Evolutionary conservation across 2,797 vertebrate genomes (phyloP), one percentile per base, ranked within the genome.

Genomic region (Notamacropus eugenii): DNA sequence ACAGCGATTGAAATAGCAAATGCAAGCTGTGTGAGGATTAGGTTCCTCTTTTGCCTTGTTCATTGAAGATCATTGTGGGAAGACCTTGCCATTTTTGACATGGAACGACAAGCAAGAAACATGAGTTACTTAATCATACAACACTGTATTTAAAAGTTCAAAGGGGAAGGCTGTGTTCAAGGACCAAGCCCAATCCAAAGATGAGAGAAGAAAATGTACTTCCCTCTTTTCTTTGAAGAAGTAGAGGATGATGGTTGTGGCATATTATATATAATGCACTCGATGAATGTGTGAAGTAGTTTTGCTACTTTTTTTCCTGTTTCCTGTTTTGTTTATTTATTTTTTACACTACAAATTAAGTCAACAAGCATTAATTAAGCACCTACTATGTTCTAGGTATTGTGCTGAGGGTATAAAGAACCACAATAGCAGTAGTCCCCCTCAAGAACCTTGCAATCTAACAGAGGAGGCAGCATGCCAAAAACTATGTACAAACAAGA

Each of bases 11-110:
- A 46, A 46, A 82, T 82, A 46, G 9, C 22, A 82, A 82, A 46
- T 40, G 22, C 40, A 19, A 67, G 55, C 56, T 67, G 55, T 54
- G 58, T 87, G 52, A 11, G 55, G 67, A 91, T 57, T 90, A 74
- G n/a, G 54, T 11, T 62, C 24, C n/a, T 59, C 59, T 58, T 94
- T 93, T 54, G 22, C 55, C 34, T 50, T 95, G 54, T 93, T 94
- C 55, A 94, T 57, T 82, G 27, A 55, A 94, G 55, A 87, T 92
- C 34, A 50, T 50, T 91, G 92, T 50, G 90, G 92, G 95, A n/a
- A 90, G 90, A n/a, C 55, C 94, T 9, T 67, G 54, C 93, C 90
- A 27, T 50, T 62, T 92, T 92, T 16, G 92, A 29, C 29, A 55
- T 90, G 56, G 29, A 59, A 54, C 93, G 2, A 82, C n/a, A 82